Conservation (phyloP, 1,140 invertebrate species). For the Drosophila lini region DNA sequence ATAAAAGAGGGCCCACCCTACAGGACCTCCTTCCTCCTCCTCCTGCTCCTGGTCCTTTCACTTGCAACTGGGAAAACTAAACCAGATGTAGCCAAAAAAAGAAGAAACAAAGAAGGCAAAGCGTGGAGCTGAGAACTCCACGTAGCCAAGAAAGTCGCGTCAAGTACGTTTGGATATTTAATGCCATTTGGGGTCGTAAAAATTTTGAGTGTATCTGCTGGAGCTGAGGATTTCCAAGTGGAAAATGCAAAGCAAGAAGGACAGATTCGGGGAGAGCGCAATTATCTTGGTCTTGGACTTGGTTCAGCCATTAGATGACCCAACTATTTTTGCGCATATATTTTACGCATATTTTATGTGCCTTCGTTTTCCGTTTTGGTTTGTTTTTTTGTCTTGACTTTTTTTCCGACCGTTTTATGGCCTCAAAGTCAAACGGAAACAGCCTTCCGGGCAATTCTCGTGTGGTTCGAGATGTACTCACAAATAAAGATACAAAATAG, state of each 20-base stretch:
- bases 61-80: slow-evolving; percentile 57
- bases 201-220: slow-evolving; percentile 71
- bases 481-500: slow-evolving; percentile 59
- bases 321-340: slow-evolving; percentile 73
- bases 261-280: slow-evolving; percentile 61
- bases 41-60: neutral
- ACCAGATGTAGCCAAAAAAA: slow-evolving; percentile 29
- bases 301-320: slow-evolving; percentile 79
- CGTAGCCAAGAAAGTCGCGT: slow-evolving; percentile 71
- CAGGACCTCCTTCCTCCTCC: neutral
- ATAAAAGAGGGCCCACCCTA: slow-evolving; percentile 57
- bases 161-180: slow-evolving; percentile 79
- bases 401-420: slow-evolving; percentile 45
- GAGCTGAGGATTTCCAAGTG: slow-evolving; percentile 32
- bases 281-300: slow-evolving; percentile 76
- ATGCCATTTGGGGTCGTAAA: slow-evolving; percentile 76
- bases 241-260: slow-evolving; percentile 64
- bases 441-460: slow-evolving; percentile 26
- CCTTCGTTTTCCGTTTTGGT: slow-evolving; percentile 32
- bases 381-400: neutral
- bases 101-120: slow-evolving; percentile 7
- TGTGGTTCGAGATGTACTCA: slow-evolving; percentile 43
- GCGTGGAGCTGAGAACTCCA: slow-evolving; percentile 56
- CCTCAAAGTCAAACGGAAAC: slow-evolving; percentile 38
- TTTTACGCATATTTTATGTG: slow-evolving; percentile 77